Percentiles rank a stretch among this genome's conserved stretches.
Evolutionary conservation across 2,797 vertebrate genomes (phyloP).

Genomic region (Meriones psammophilus): DNA sequence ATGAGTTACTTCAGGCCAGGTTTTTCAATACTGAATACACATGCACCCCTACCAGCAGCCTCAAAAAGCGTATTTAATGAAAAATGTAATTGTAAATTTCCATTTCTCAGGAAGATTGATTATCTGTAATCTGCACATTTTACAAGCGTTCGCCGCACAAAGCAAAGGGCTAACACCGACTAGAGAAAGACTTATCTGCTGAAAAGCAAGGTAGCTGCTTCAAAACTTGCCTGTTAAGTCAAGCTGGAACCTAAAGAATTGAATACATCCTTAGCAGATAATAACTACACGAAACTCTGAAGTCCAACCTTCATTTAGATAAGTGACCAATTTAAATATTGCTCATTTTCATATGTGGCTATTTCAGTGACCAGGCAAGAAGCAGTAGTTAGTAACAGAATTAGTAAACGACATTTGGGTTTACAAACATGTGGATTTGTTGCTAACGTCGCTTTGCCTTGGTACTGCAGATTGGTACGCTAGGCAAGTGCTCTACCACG

Average conservation of each 20-base stretch:
- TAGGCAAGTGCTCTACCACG: neutral
- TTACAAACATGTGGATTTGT: neutral
- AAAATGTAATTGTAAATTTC: neutral
- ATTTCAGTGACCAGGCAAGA: neutral
- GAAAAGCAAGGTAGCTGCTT: neutral
- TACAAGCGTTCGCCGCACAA: neutral
- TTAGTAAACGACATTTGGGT: neutral
- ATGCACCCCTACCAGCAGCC: neutral
- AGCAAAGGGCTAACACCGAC: neutral
- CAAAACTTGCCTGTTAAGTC: neutral
- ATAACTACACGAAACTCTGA: neutral
- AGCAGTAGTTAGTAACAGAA: neutral
- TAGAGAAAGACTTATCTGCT: neutral
- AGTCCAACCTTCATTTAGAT: neutral
- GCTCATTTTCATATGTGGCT: neutral
- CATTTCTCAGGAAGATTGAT: neutral
- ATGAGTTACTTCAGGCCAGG: neutral
- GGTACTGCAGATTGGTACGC: neutral
- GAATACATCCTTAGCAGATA: neutral
- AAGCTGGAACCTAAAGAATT: neutral
- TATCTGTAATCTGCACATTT: neutral
- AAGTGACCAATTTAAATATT: neutral
- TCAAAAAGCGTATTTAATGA: neutral
- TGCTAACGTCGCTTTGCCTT: neutral
- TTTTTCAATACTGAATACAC: neutral